phyloP scores from a whole-genome alignment of 2,797 vertebrate species.

The Sebastes oblongus region DNA sequence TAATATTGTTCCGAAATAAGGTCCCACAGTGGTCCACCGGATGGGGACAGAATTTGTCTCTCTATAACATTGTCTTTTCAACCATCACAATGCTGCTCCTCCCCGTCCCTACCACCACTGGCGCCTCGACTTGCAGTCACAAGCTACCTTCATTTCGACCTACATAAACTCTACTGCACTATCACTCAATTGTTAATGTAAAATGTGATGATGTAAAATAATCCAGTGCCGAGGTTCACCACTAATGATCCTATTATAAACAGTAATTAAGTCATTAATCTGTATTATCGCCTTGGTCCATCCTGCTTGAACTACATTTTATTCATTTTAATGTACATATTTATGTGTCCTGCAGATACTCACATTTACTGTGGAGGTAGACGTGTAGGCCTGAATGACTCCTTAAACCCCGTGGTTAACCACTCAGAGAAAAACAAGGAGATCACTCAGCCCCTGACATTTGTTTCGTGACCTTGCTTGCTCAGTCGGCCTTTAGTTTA shows the following conservation, averaged over 20 bases:
- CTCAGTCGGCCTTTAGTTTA: conserved; percentile 26
- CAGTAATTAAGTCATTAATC: background rate
- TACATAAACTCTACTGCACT: background rate
- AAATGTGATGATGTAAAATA: background rate
- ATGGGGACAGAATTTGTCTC: too few relatives aligned
- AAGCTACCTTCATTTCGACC: background rate
- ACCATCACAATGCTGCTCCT: background rate
- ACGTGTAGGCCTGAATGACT: background rate
- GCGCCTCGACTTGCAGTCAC: background rate
- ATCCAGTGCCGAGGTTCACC: background rate
- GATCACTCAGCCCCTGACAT: background rate
- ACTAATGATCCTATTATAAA: background rate
- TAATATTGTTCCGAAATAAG: too few relatives aligned
- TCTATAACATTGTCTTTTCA: background rate
- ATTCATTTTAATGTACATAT: background rate
- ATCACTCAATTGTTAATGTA: background rate
- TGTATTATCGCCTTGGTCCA: background rate
- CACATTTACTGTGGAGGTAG: background rate
- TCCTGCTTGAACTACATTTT: background rate
- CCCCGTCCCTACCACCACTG: background rate
- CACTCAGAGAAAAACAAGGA: background rate
- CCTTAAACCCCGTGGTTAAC: conserved; percentile 2
- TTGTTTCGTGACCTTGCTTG: conserved; percentile 13
- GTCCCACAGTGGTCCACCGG: fast-evolving
- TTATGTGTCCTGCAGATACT: background rate